A percentile compares a stretch with the other conserved stretches of the same genome.
phyloP scores from a whole-genome alignment of 2,113 vertebrate genomes.

The Platichthys stellatus region DNA sequence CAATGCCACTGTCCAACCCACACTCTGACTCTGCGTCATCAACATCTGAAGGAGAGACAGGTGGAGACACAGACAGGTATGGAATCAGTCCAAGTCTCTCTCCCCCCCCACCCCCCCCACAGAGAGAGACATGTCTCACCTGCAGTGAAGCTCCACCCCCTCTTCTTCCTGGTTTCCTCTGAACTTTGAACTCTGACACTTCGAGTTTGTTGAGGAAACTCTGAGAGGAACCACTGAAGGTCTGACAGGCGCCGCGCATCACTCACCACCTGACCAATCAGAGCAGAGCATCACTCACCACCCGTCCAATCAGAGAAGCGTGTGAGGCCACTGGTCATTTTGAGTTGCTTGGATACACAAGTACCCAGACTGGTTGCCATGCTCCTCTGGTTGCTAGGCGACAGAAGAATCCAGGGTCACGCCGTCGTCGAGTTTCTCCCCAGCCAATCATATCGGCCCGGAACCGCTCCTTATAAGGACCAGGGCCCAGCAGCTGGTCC shows the following conservation, averaged over 20 bases:
- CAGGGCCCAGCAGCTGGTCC: conserved; percentile 85
- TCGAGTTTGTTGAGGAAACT: conserved; percentile 75
- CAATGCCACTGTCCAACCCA: conserved; percentile 85
- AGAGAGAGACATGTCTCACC: conserved; percentile 70
- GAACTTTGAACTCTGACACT: conserved; percentile 84
- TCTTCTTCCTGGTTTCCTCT: conserved; percentile 74
- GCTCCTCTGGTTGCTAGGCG: conserved; percentile 73
- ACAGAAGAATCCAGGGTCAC: conserved; percentile 91
- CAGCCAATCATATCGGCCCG: conserved; percentile 91
- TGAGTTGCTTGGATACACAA: not conserved
- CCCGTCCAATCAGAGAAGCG: conserved; percentile 20
- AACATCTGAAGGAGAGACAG: conserved; percentile 77
- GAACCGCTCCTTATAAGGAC: conserved; percentile 87
- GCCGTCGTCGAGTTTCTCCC: conserved; percentile 84
- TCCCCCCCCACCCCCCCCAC: too few relatives aligned
- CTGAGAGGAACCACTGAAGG: conserved; percentile 85
- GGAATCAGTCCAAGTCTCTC: not conserved
- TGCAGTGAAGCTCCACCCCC: conserved; percentile 87
- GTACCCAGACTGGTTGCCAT: conserved; percentile 88
- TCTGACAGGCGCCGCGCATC: conserved; percentile 89
- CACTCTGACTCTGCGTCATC: conserved; percentile 93
- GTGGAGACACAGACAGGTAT: not conserved
- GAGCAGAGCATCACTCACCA: conserved; percentile 87
- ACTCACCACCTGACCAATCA: conserved; percentile 87
- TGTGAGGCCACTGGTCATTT: not conserved